Conservation (phyloP, 2,888 invertebrate genomes). For the Andrena camellia region DNA sequence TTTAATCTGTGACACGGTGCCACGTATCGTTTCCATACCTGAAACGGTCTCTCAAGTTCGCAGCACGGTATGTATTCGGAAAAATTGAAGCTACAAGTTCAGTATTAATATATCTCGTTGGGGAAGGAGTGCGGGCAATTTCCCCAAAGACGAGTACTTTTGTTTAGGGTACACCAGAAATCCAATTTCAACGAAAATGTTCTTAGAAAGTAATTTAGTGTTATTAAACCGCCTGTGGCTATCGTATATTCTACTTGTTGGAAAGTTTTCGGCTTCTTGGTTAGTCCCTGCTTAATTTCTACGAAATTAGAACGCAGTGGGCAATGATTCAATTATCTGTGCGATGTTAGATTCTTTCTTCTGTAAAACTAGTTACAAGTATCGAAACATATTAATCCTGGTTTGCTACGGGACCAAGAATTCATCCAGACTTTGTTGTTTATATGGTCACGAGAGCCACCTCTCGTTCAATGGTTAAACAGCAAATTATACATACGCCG, state of each 20-base stretch:
- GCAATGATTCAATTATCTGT: too few species aligned
- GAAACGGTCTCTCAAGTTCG: neutral
- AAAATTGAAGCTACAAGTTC: slow-evolving; percentile 23
- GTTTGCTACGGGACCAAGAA: too few species aligned
- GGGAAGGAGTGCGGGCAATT: neutral
- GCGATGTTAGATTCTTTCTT: too few species aligned
- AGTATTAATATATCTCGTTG: slow-evolving; percentile 1
- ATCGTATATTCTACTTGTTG: too few species aligned
- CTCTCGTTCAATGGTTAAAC: too few species aligned
- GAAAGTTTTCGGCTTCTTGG: too few species aligned
- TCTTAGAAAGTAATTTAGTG: slow-evolving; percentile 10
- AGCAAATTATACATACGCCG: neutral
- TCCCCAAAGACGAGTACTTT: neutral
- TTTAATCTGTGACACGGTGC: slow-evolving; percentile 20
- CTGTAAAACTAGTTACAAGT: too few species aligned
- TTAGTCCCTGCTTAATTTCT: too few species aligned
- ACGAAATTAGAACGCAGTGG: too few species aligned
- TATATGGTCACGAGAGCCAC: too few species aligned
- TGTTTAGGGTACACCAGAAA: neutral
- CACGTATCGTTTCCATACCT: slow-evolving; percentile 20
- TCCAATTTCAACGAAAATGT: neutral
- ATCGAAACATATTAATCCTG: too few species aligned
- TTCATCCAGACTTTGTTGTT: too few species aligned
- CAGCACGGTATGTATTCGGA: neutral
- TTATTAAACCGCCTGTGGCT: neutral